phyloP scores from a whole-genome alignment of 2,797 vertebrate species.

The Gymnocypris eckloni region DNA sequence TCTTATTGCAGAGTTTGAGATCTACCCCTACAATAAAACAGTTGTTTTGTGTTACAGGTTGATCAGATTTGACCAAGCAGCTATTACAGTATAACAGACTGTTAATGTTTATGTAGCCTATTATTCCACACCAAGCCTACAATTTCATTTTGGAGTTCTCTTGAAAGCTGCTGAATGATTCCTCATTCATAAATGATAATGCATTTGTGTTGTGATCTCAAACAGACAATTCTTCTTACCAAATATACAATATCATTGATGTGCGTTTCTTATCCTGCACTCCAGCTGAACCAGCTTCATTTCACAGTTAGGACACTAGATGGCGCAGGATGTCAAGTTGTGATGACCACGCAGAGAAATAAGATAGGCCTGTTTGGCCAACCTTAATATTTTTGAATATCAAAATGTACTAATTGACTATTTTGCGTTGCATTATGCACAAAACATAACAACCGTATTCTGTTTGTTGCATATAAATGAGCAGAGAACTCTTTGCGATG shows the following conservation, averaged over 20 bases:
- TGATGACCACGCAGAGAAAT: constrained; percentile 8
- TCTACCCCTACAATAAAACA: neutral
- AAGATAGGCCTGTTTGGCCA: constrained; percentile 3
- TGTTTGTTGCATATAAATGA: neutral
- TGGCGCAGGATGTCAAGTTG: constrained; percentile 67
- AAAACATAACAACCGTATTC: neutral
- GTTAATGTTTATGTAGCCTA: neutral
- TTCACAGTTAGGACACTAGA: constrained; percentile 68
- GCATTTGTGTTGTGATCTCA: constrained; percentile 19
- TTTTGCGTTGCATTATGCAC: neutral
- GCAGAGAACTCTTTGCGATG: neutral
- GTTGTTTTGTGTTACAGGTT: constrained; percentile 6
- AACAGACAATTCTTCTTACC: neutral
- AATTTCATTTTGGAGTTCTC: neutral
- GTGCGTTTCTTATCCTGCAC: neutral
- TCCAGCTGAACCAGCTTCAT: neutral
- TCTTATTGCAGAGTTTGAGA: neutral
- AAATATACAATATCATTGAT: neutral
- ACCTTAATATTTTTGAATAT: neutral
- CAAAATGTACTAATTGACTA: neutral
- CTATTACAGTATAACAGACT: neutral
- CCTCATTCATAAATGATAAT: neutral
- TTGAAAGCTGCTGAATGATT: neutral
- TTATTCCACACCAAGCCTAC: neutral
- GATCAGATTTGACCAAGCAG: neutral